A percentile compares a stretch with the other conserved stretches of the same genome.
These are phyloP conservation scores for Enteromius paludinosus DNA, from an alignment of 2,797 vertebrate species.

Conservation along the genomic window DNA sequence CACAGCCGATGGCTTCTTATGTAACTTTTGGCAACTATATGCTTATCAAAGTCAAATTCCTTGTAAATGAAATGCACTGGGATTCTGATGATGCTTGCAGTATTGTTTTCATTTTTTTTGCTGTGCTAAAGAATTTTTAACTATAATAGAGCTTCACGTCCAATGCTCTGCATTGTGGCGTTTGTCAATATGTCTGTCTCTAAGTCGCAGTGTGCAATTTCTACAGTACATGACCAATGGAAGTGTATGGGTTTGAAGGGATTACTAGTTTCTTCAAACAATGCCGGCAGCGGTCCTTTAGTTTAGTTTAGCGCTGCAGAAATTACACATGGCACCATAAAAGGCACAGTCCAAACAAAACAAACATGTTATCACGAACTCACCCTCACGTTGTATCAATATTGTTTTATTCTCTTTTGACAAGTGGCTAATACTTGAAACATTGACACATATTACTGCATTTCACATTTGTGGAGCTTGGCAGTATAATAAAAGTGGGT, in stretches of 20 bases:
- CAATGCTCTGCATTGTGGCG: slow-evolving; percentile 3
- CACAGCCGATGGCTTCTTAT: slow-evolving; percentile 10
- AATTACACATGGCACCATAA: not conserved
- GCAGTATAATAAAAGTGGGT: not conserved
- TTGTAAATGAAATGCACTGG: slow-evolving; percentile 11
- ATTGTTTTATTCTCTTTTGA: not conserved
- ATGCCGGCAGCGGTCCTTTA: not conserved
- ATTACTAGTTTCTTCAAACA: not conserved
- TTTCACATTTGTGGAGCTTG: not conserved
- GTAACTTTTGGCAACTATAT: slow-evolving; percentile 28
- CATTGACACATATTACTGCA: not conserved
- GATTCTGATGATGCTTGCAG: slow-evolving; percentile 19
- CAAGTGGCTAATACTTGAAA: not conserved
- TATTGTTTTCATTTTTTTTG: slow-evolving; percentile 29
- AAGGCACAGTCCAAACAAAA: not conserved
- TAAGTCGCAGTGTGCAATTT: slow-evolving; percentile 9
- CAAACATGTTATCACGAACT: not conserved
- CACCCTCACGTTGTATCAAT: not conserved
- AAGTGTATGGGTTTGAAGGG: not conserved
- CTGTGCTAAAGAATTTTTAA: slow-evolving; percentile 29
- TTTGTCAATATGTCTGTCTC: slow-evolving; percentile 24
- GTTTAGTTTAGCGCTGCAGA: not conserved
- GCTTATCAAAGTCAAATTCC: slow-evolving; percentile 40
- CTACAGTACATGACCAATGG: not conserved
- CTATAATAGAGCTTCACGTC: slow-evolving; percentile 5